A percentile compares a stretch with the other conserved stretches of the same genome.
phyloP scores from a whole-genome alignment of 2,113 vertebrate genomes.

The Mirounga angustirostris region DNA sequence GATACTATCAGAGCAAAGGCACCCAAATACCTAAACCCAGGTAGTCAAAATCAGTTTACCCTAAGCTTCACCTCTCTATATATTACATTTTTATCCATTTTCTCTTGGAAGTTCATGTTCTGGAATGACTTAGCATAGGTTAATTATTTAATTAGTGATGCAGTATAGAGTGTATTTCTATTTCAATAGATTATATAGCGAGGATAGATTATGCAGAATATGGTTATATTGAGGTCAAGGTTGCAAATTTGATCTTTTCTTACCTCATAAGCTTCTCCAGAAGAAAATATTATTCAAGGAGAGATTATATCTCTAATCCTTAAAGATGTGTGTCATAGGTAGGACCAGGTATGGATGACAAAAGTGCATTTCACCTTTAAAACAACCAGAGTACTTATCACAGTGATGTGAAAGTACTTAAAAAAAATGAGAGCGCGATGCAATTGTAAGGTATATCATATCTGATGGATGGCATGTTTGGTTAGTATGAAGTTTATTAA shows the following conservation, averaged over 20 bases:
- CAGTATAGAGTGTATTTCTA: background rate
- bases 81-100: background rate
- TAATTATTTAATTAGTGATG: conserved; percentile 16
- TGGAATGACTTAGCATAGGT: background rate
- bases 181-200: background rate
- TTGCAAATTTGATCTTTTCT: background rate
- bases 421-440: background rate
- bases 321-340: background rate
- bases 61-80: background rate
- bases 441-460: background rate
- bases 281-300: background rate
- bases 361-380: background rate
- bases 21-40: background rate
- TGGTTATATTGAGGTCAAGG: background rate
- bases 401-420: background rate
- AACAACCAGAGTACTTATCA: background rate
- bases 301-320: background rate
- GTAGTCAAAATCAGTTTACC: background rate
- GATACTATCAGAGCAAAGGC: background rate
- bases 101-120: background rate
- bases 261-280: background rate
- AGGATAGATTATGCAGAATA: background rate
- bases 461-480: background rate
- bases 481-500: background rate
- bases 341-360: background rate